Evolutionary conservation across 2,113 vertebrate species (phyloP).

Genomic region (Atlantisia rogersi): DNA sequence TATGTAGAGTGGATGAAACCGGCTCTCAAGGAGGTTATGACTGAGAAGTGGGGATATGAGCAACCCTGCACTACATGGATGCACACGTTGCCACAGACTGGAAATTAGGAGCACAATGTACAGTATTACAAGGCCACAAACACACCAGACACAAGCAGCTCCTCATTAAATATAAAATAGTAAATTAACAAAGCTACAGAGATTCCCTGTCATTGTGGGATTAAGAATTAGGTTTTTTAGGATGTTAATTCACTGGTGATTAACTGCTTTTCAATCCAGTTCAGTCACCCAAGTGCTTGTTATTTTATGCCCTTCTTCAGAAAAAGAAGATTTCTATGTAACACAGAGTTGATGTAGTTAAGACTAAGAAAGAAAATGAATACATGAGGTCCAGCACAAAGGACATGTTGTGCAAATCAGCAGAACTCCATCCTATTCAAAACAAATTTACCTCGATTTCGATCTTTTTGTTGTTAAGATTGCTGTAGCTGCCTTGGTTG

Average conservation of each 20-base stretch:
- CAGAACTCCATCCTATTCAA: background rate
- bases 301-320: background rate
- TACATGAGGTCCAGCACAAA: background rate
- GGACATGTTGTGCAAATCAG: slow-evolving; percentile 11
- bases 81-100: background rate
- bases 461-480: background rate
- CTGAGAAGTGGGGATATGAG: background rate
- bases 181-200: background rate
- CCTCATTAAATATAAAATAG: background rate
- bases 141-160: background rate
- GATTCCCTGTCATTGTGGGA: background rate
- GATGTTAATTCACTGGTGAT: background rate
- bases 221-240: background rate
- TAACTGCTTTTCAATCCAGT: background rate
- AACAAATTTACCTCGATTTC: background rate
- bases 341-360: background rate
- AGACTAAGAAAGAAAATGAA: background rate
- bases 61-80: background rate
- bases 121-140: background rate
- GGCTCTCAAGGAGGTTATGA: background rate
- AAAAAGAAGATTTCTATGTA: background rate
- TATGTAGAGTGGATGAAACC: background rate
- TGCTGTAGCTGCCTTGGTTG: slow-evolving; percentile 16
- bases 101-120: background rate
- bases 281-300: background rate